Evolutionary conservation across 2,113 vertebrate genomes (phyloP).

Genomic region (Dunckerocampus dactyliophorus): DNA sequence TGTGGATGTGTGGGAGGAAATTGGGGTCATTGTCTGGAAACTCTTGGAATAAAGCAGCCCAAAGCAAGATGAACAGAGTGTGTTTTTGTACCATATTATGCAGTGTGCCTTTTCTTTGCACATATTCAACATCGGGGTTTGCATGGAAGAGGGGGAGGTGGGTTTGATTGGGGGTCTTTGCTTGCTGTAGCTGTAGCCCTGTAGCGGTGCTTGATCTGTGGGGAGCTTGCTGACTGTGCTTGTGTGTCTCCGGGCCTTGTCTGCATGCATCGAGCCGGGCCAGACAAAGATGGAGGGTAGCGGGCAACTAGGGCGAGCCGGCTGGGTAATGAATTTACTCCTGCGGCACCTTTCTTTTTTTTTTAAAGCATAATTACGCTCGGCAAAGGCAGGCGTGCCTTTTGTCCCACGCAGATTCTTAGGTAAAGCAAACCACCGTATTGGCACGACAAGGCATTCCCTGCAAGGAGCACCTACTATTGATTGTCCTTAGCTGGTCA

Average conservation of each 20-base stretch:
- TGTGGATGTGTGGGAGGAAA: slow-evolving; percentile 40
- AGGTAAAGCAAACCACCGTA: slow-evolving; percentile 55
- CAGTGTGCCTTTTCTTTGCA: slow-evolving; percentile 32
- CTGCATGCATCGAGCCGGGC: slow-evolving; percentile 41
- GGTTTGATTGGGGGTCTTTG: slow-evolving; percentile 1
- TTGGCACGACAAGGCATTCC: not conserved
- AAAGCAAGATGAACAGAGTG: slow-evolving; percentile 35
- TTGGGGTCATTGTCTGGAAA: slow-evolving; percentile 46
- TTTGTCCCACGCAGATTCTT: slow-evolving; percentile 49
- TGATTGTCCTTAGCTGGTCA: not conserved
- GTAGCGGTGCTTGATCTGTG: slow-evolving; percentile 59
- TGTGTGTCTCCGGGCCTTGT: slow-evolving; percentile 63
- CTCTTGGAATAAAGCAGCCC: slow-evolving; percentile 37
- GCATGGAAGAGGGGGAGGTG: slow-evolving; percentile 19
- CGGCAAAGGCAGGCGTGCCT: slow-evolving; percentile 63
- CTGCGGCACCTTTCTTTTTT: slow-evolving; percentile 63
- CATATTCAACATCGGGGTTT: slow-evolving; percentile 36
- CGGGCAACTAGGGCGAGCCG: slow-evolving; percentile 47
- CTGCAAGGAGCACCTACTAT: not conserved
- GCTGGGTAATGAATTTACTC: slow-evolving; percentile 71
- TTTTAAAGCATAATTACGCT: slow-evolving; percentile 68
- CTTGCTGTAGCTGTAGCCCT: slow-evolving; percentile 54
- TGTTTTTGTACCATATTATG: slow-evolving; percentile 13
- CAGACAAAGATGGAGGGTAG: slow-evolving; percentile 38
- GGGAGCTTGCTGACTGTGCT: slow-evolving; percentile 45